These are phyloP conservation scores for Piaya cayana DNA, from an alignment of 2,113 vertebrate species.

Conservation along the genomic window DNA sequence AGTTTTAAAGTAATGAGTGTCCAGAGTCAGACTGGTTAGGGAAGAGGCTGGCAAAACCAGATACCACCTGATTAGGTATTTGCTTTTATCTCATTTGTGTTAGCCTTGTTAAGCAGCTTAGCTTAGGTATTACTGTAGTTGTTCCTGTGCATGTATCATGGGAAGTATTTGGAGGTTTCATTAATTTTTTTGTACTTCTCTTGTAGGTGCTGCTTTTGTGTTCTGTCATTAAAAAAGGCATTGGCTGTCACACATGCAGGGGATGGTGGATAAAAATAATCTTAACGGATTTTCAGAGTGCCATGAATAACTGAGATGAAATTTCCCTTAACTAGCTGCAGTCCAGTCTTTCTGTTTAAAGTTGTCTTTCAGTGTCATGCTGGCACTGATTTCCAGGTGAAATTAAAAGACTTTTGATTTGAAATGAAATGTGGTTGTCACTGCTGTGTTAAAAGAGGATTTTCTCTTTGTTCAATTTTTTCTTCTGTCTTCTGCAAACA, in stretches of 20 bases:
- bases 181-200: neutral
- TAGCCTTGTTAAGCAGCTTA: neutral
- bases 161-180: neutral
- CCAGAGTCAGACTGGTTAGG: neutral
- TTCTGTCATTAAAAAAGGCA: neutral
- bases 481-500: neutral
- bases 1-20: neutral
- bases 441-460: neutral
- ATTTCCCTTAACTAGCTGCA: neutral
- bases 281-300: neutral
- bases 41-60: neutral
- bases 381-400: neutral
- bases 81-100: neutral
- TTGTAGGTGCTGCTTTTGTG: neutral
- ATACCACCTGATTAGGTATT: neutral
- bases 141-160: neutral
- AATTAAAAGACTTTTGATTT: conserved; percentile 17
- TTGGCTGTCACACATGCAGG: fast-evolving
- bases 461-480: neutral
- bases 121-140: neutral
- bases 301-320: neutral
- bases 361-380: neutral
- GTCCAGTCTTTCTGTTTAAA: neutral
- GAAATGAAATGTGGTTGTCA: neutral
- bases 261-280: neutral